These are phyloP conservation scores for Macrophya annulata DNA, from an alignment of 2,888 invertebrate genomes.

Conservation along the genomic window DNA sequence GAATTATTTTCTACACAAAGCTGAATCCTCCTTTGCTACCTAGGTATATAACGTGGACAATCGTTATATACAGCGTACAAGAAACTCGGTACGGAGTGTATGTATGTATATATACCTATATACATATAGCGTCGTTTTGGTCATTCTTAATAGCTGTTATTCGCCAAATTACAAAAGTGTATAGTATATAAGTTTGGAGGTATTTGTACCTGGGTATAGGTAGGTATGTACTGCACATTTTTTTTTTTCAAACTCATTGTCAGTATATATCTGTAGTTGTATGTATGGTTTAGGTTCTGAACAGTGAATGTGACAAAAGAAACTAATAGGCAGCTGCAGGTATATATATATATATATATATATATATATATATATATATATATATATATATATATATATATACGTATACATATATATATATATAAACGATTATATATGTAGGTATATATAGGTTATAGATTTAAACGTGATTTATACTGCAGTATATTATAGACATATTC, in stretches of 20 bases:
- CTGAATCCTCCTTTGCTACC: not conserved
- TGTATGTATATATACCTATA: too few relatives aligned
- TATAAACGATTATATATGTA: not conserved
- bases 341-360: not conserved
- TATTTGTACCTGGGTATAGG: not conserved
- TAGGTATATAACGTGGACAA: not conserved
- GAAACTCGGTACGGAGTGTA: too few relatives aligned
- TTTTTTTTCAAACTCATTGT: too few relatives aligned
- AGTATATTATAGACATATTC: not conserved
- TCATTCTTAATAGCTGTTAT: not conserved
- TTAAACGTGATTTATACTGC: too few relatives aligned
- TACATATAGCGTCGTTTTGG: too few relatives aligned
- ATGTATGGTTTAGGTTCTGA: not conserved
- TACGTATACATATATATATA: too few relatives aligned
- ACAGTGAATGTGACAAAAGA: not conserved
- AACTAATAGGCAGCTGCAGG: not conserved
- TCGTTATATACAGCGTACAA: not conserved
- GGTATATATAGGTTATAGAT: not conserved
- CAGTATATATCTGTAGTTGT: too few relatives aligned
- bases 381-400: not conserved
- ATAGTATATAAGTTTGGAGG: not conserved
- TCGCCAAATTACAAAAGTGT: constrained; percentile 7
- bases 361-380: not conserved
- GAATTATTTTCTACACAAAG: constrained; percentile 11
- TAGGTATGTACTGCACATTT: too few relatives aligned